These are phyloP conservation scores for Vireo altiloquus DNA, from an alignment of 2,113 vertebrate genomes.

Conservation along the genomic window DNA sequence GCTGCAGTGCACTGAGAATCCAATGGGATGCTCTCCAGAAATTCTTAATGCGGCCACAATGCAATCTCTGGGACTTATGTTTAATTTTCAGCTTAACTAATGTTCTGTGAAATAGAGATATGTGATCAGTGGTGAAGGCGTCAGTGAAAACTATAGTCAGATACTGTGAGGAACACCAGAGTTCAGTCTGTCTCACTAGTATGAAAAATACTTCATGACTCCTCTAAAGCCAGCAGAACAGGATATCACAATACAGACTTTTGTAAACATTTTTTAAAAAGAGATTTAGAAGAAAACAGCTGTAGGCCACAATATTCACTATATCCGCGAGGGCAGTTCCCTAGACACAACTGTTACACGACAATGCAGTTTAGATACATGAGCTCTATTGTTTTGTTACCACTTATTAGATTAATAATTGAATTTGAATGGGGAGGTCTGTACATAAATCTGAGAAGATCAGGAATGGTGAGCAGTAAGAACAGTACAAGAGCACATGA, in stretches of 20 bases:
- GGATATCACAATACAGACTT: not conserved
- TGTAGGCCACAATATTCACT: not conserved
- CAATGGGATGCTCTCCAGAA: constrained; percentile 13
- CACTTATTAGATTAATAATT: constrained; percentile 10
- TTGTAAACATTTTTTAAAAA: not conserved
- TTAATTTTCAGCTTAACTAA: constrained; percentile 50
- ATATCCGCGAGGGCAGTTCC: not conserved
- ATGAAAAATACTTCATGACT: not conserved
- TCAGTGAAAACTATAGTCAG: constrained; percentile 13
- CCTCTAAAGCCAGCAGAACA: not conserved
- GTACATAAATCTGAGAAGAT: not conserved
- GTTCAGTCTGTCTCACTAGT: constrained; percentile 16
- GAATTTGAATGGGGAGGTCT: not conserved
- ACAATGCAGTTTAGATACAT: not conserved
- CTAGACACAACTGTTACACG: not conserved
- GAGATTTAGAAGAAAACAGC: not conserved
- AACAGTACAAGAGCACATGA: not conserved
- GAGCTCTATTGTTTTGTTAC: not conserved
- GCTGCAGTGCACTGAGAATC: not conserved
- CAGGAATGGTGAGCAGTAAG: not conserved
- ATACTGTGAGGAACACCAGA: constrained; percentile 3
- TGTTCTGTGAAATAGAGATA: constrained; percentile 55
- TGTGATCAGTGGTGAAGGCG: constrained; percentile 16
- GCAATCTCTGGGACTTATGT: constrained; percentile 19
- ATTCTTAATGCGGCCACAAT: not conserved